Conservation (phyloP, 2,113 vertebrate species). For the Neogobius melanostomus region DNA sequence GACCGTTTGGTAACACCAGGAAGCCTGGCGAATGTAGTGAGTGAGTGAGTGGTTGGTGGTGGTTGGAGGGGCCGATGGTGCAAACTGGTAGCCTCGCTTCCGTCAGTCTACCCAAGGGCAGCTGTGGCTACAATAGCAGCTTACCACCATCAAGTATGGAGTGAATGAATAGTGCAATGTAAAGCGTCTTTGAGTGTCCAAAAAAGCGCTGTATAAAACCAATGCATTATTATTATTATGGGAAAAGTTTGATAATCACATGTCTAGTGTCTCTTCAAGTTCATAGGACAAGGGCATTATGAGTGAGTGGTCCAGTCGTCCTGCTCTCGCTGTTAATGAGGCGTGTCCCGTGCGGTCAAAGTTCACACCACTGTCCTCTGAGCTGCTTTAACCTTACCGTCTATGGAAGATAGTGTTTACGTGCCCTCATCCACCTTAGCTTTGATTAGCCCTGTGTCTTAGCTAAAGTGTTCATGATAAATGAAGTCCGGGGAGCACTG, state of each 20-base stretch:
- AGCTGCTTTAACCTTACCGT: constrained; percentile 8
- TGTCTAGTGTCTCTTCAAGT: background rate
- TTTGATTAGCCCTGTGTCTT: constrained; percentile 56
- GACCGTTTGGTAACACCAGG: too few species aligned
- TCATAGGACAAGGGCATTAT: background rate
- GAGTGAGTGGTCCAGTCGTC: background rate
- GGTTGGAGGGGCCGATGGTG: too few species aligned
- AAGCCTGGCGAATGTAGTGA: too few species aligned
- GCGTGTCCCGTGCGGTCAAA: background rate
- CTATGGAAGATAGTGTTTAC: constrained; percentile 16
- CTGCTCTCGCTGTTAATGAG: background rate
- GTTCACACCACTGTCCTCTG: constrained; percentile 15
- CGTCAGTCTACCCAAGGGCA: too few species aligned
- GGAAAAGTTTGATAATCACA: background rate
- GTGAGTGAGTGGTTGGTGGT: too few species aligned
- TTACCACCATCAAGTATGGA: too few species aligned
- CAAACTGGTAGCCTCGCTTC: too few species aligned
- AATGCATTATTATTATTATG: background rate
- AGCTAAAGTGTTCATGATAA: constrained; percentile 40
- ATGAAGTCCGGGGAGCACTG: constrained; percentile 43
- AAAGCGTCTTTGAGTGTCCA: too few species aligned
- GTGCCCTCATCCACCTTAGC: constrained; percentile 36
- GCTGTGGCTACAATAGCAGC: too few species aligned
- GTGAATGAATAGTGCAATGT: too few species aligned
- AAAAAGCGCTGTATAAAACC: too few species aligned